Conservation (phyloP, 2,888 invertebrate genomes). For the Hyles lineata region DNA sequence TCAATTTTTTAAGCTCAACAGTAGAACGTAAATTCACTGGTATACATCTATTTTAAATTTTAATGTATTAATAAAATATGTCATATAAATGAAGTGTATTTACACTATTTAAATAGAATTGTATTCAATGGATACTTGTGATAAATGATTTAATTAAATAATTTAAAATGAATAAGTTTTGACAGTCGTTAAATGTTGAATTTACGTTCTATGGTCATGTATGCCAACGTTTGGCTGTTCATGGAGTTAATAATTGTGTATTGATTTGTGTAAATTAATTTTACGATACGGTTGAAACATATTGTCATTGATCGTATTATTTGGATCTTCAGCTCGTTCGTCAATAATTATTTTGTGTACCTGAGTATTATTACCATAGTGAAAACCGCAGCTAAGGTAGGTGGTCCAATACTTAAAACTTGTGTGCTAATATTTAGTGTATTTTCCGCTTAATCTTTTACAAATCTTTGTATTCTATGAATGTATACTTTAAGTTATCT, state of each 20-base stretch:
- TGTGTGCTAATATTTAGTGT: neutral
- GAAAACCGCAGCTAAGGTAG: constrained; percentile 1
- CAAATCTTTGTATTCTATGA: neutral
- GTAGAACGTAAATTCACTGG: neutral
- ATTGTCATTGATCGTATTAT: neutral
- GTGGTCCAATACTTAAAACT: constrained; percentile 6
- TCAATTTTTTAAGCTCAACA: neutral
- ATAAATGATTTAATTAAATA: neutral
- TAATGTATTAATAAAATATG: no score
- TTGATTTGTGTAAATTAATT: constrained; percentile 47
- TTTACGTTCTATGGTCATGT: constrained; percentile 25
- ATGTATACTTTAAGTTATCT: neutral
- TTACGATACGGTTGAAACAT: neutral
- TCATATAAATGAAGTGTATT: no score
- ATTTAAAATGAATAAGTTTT: neutral
- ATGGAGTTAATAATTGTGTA: constrained; percentile 56
- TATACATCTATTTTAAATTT: no score
- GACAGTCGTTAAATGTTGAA: neutral
- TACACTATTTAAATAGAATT: no score
- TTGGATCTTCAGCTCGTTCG: neutral
- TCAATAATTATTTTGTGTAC: neutral
- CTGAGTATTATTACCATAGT: neutral
- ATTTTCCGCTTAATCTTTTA: neutral
- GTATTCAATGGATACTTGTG: no score
- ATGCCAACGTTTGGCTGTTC: constrained; percentile 49